Conservation (phyloP, 1,140 invertebrate genomes). For the Diabrotica virgifera region DNA sequence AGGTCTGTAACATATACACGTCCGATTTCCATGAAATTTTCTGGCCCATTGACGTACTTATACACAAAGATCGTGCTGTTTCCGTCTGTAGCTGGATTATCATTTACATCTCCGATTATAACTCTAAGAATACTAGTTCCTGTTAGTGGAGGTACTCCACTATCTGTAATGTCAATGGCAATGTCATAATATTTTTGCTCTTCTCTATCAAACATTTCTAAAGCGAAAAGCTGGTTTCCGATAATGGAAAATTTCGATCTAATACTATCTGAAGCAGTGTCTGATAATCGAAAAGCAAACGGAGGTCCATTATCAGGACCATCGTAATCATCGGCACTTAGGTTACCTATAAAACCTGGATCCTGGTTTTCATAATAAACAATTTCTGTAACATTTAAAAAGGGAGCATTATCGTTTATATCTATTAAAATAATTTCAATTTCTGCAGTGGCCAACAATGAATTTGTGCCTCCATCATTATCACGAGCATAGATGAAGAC, state of each 20-base stretch:
- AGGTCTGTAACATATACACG: constrained; percentile 86
- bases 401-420: constrained; percentile 89
- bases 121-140: constrained; percentile 76
- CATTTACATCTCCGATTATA: constrained; percentile 88
- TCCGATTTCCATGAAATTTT: constrained; percentile 73
- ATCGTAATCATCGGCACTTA: constrained; percentile 78
- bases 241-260: constrained; percentile 60
- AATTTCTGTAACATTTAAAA: constrained; percentile 72
- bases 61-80: constrained; percentile 87
- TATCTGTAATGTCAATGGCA: constrained; percentile 84
- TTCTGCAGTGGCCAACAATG: constrained; percentile 60
- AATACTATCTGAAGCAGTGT: constrained; percentile 64
- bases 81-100: constrained; percentile 80
- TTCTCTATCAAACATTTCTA: constrained; percentile 83
- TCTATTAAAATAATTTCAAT: constrained; percentile 75
- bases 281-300: constrained; percentile 71
- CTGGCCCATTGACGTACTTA: constrained; percentile 68
- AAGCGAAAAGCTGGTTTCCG: constrained; percentile 53
- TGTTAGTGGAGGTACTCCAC: constrained; percentile 66
- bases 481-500: constrained; percentile 81
- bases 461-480: constrained; percentile 64
- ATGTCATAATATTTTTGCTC: constrained; percentile 80
- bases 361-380: constrained; percentile 78
- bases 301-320: constrained; percentile 76
- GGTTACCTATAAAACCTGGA: constrained; percentile 64